A percentile compares a stretch with the other conserved stretches of the same genome.
These are phyloP conservation scores for Halichoerus grypus DNA, from an alignment of 2,113 vertebrate species.

Conservation along the genomic window DNA sequence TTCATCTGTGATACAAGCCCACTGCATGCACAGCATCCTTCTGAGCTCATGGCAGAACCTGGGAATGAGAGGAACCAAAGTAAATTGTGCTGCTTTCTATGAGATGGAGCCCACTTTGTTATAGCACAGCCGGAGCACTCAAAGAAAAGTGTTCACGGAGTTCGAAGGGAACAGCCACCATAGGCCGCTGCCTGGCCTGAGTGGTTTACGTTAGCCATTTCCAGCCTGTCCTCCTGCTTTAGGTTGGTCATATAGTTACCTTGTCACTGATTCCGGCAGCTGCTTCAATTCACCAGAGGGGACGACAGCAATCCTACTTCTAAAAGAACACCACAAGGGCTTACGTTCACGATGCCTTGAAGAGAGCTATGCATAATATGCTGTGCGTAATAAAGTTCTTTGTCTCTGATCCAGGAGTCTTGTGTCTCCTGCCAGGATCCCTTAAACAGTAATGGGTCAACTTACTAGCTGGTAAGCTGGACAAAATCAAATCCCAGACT, in stretches of 20 bases:
- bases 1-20: neutral
- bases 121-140: conserved; percentile 74
- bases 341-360: conserved; percentile 93
- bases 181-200: conserved; percentile 75
- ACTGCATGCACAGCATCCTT: neutral
- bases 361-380: conserved; percentile 85
- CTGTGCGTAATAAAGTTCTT: neutral
- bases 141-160: conserved; percentile 77
- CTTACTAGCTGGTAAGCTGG: neutral
- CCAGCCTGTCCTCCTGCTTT: conserved; percentile 79
- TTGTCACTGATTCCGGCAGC: conserved; percentile 93
- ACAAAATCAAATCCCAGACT: neutral
- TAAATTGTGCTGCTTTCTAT: neutral
- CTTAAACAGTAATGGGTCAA: neutral
- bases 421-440: neutral
- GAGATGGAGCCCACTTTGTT: neutral
- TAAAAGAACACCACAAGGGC: conserved; percentile 95
- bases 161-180: conserved; percentile 75
- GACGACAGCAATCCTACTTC: conserved; percentile 94
- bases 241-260: conserved; percentile 21
- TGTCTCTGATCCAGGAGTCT: neutral
- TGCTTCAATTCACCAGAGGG: conserved; percentile 94
- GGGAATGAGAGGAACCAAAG: neutral
- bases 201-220: conserved; percentile 78
- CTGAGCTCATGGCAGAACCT: neutral